A percentile compares a stretch with the other conserved stretches of the same genome.
These are phyloP conservation scores for Prionailurus viverrinus DNA, from an alignment of 2,113 vertebrate genomes.

Conservation along the genomic window DNA sequence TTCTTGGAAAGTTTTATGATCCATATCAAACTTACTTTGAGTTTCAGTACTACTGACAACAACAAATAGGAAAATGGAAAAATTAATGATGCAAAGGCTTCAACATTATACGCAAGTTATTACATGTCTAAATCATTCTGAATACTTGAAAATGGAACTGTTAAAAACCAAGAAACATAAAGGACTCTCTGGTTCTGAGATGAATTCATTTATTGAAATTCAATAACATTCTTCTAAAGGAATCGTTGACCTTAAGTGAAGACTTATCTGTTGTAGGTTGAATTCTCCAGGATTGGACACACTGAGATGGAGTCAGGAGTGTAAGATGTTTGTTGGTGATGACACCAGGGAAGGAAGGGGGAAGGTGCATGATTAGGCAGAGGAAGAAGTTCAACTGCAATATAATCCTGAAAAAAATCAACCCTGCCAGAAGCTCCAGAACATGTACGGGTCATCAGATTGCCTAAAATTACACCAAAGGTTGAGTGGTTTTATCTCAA, in stretches of 20 bases:
- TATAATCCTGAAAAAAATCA: not conserved
- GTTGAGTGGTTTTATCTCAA: not conserved
- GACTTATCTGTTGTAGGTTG: not conserved
- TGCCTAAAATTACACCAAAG: not conserved
- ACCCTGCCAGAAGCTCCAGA: not conserved
- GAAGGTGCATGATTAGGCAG: not conserved
- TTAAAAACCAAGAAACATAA: constrained; percentile 3
- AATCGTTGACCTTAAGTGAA: constrained; percentile 24
- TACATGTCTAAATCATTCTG: constrained; percentile 48
- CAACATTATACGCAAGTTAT: constrained; percentile 33
- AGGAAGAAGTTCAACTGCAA: not conserved
- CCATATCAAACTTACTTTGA: constrained; percentile 56
- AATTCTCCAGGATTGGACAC: not conserved
- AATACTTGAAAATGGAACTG: not conserved
- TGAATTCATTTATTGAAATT: constrained; percentile 42
- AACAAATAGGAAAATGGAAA: constrained; percentile 61
- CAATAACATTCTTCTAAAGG: constrained; percentile 44
- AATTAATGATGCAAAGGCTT: constrained; percentile 52
- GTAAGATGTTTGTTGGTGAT: not conserved
- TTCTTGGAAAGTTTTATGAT: constrained; percentile 70
- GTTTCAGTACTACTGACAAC: constrained; percentile 33
- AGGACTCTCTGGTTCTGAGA: not conserved
- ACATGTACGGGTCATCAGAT: no score
- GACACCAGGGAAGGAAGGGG: not conserved
- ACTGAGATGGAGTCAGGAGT: not conserved